Conservation (phyloP, 2,888 invertebrate species). For the Mongoloraphidia duomilia region DNA sequence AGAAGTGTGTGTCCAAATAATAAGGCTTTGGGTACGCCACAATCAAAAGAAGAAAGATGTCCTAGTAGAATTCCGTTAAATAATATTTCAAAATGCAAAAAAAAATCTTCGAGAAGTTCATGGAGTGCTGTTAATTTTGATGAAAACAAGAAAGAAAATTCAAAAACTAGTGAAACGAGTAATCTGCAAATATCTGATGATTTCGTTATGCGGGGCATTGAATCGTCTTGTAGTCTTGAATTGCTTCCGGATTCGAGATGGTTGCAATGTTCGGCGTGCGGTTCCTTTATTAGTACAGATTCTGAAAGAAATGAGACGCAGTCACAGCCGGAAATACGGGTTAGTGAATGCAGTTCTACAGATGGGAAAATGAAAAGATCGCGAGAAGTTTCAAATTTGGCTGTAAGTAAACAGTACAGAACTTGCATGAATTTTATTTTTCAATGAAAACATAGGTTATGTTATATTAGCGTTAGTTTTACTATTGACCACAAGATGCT, state of each 20-base stretch:
- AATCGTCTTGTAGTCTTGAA: background rate
- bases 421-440: background rate
- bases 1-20: too few relatives aligned
- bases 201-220: background rate
- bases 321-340: background rate
- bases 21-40: too few relatives aligned
- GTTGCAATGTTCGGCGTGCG: background rate
- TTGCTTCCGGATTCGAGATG: background rate
- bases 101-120: too few relatives aligned
- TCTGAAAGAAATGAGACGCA: background rate
- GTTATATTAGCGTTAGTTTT: too few relatives aligned
- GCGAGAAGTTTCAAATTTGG: background rate
- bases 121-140: too few relatives aligned
- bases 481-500: too few relatives aligned
- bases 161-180: background rate
- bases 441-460: too few relatives aligned
- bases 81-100: too few relatives aligned
- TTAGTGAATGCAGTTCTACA: background rate
- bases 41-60: too few relatives aligned
- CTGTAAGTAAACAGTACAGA: background rate
- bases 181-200: background rate
- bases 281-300: background rate
- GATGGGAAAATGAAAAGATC: background rate
- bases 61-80: too few relatives aligned
- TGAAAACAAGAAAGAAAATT: too few relatives aligned